Conservation (phyloP, 2,888 invertebrate genomes). For the Oscheius sp. region DNA sequence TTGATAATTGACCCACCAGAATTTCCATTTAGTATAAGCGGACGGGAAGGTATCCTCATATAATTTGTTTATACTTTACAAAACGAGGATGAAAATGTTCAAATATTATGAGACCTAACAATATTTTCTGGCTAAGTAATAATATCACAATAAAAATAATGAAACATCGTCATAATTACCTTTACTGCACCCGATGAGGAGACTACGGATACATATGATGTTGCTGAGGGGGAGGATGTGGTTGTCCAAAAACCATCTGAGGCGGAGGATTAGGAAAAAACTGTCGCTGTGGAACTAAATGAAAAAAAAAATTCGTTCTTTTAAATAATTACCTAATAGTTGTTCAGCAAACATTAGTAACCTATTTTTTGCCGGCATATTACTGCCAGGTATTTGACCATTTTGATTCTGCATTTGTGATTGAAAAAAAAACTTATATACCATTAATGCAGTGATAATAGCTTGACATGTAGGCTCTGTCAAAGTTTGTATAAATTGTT, state of each 20-base stretch:
- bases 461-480: slow-evolving; percentile 3
- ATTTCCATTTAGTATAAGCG: no score
- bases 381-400: no score
- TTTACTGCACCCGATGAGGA: not conserved
- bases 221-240: not conserved
- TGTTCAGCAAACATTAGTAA: no score
- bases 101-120: not conserved
- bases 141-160: not conserved
- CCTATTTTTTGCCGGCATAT: no score
- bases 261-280: no score
- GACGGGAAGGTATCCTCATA: no score
- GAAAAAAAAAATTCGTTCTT: no score
- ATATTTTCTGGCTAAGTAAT: not conserved
- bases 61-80: not conserved
- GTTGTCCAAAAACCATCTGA: no score
- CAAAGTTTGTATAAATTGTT: not conserved
- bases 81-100: not conserved
- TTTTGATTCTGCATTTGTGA: not conserved
- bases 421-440: not conserved
- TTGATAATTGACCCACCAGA: no score
- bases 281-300: no score
- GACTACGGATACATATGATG: slow-evolving; percentile 1
- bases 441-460: not conserved
- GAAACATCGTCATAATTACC: not conserved
- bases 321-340: no score